Conservation (phyloP, 1,140 invertebrate species). For the Magallana gigas region DNA sequence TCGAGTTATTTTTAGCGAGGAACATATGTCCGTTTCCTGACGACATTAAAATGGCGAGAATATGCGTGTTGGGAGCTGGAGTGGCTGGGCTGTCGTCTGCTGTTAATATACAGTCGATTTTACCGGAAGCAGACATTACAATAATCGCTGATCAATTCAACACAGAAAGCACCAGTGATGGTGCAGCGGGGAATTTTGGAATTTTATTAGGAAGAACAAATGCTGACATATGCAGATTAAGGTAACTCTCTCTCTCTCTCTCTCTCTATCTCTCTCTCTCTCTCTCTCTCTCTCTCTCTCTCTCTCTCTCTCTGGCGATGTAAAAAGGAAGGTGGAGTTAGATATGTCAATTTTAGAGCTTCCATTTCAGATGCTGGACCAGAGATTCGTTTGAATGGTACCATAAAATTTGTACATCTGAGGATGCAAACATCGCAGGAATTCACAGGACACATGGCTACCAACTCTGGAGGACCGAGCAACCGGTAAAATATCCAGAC, state of each 20-base stretch:
- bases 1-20: too few species aligned
- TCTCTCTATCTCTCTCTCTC: too few species aligned
- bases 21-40: too few species aligned
- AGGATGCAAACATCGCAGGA: constrained; percentile 29
- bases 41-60: constrained; percentile 53
- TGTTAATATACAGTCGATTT: constrained; percentile 80
- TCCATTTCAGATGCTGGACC: neutral
- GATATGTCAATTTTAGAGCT: neutral
- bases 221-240: neutral
- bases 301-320: too few species aligned
- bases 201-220: neutral
- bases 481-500: neutral
- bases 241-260: neutral
- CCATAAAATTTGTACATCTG: constrained; percentile 28
- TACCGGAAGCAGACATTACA: constrained; percentile 46
- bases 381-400: constrained; percentile 41
- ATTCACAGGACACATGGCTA: constrained; percentile 27
- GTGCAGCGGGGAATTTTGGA: neutral
- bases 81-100: constrained; percentile 84
- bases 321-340: neutral
- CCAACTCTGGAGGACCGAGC: neutral
- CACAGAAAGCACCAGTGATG: constrained; percentile 59
- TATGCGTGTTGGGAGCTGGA: constrained; percentile 84
- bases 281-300: too few species aligned
- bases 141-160: constrained; percentile 60